Evolutionary conservation across 2,797 vertebrate genomes (phyloP), one percentile per base, ranked within the genome.

Genomic region (Hyperoplus immaculatus): DNA sequence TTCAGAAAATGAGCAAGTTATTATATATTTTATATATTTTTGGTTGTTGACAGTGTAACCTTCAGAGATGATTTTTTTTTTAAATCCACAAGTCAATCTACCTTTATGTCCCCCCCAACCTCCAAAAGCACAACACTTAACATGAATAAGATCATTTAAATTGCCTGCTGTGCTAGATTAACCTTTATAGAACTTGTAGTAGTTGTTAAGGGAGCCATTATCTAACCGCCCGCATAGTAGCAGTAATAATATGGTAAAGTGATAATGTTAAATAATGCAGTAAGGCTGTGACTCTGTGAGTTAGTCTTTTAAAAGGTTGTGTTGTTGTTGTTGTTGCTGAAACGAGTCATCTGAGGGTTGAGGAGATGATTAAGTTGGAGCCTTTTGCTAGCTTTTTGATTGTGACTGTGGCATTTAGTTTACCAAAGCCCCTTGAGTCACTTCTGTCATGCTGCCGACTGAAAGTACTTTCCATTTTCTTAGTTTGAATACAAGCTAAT

Each of bases 401-500:
- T 80, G 65, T 61, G 66, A 62, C 29, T 29, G 29, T 63, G 80
- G 66, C 80, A 76, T 88, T 87, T 81, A 72, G 63, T 83, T 80
- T 80, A 83, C 67, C 47, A 88, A 75, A 83, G 68, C 62, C 70
- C 77, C 71, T 69, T 1, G 88, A 86, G 81, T 79, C 63, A 69
- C 82, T 78, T 72, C 51, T 82, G 56, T 82, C 72, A 58, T 56
- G 51, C 73, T 29, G 55, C 16, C 68, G 12, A 68, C 77, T 81
- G 78, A 75, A 91, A 87, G 86, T 83, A 80, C 71, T 87, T 90
- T 83, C 49, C 71, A 75, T 89, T 88, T 84, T 58, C 63, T 57
- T 73, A 61, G 72, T 81, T 75, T 87, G 81, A 81, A 86, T 88
- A 70, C 77, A 77, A 86, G 84, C 86, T 90, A 93, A 90, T 89